Base-by-base conservation (phyloP, 2,113 vertebrate genomes). In the Daphoenositta chrysoptera region DNA sequence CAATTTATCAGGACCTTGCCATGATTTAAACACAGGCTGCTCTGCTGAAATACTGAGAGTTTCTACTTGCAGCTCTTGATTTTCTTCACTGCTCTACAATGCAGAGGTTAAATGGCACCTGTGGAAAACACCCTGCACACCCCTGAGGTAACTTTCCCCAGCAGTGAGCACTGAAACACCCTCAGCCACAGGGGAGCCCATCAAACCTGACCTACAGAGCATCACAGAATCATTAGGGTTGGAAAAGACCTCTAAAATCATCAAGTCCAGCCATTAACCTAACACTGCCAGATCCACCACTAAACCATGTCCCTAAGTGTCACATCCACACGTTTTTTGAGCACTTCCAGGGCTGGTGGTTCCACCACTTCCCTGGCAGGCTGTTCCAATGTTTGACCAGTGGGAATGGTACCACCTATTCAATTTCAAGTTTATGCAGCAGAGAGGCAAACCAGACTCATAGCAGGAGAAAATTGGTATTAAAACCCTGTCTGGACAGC, bases 1-100 rank as follows among this genome's bases (percentile, higher is more conserved):
- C 92, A 88, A 90, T 96, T 92, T 88, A 60, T 90, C 26, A 9
- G 72, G 77, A 57, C 78, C 42, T 90, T 83, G 60, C 54, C 77
- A 40, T 81, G 72, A 78, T 88, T 93, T 73, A 92, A 94, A 51
- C 68, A 72, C 76, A 40, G 44, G 7, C 18, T 77, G n/a, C 35
- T 80, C 56, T 94, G 44, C 64, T 58, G 40, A 83, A 92, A 75
- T 50, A 22, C 14, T 20, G 53, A 18, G 16, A 47, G 15, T 17
- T 76, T 80, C 70, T 37, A 7, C 51, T 23, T 60, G 31, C 33
- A 51, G 68, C 64, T 31, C 58, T 77, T 4, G 0, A 12, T 81
- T 83, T 90, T 60, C 15, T 63, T 70, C 64, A 26, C 40, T 71
- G 56, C 31, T 66, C 7, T 15, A 13, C 12, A n/a, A 21, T 4